Conservation (phyloP, 92 coral and sea anemone species). For the Galaxea fascicularis region DNA sequence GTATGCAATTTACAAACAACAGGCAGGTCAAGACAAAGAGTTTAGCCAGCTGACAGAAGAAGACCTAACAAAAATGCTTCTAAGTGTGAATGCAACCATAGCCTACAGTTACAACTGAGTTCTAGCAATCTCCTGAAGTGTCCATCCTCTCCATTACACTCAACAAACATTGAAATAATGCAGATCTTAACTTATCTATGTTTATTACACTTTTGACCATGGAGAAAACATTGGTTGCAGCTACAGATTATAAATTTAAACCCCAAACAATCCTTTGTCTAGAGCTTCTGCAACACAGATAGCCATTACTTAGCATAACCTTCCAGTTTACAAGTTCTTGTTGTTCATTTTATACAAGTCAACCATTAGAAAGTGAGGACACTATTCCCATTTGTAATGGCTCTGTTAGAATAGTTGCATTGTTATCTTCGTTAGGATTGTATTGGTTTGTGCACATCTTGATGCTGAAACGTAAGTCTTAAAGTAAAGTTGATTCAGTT, state of each 20-base stretch:
- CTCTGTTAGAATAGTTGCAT: no score
- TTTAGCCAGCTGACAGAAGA: constrained; percentile 63
- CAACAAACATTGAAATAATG: constrained; percentile 25
- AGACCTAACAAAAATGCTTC: constrained; percentile 63
- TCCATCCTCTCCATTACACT: constrained; percentile 34
- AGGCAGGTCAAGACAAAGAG: constrained; percentile 53
- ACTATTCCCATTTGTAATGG: no score
- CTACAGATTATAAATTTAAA: neutral
- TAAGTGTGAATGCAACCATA: constrained; percentile 57
- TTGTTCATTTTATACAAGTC: no score
- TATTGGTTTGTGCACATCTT: neutral
- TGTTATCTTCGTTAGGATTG: no score
- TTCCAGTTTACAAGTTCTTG: no score
- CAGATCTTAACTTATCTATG: constrained; percentile 32
- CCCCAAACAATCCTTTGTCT: constrained; percentile 29
- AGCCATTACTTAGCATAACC: no score
- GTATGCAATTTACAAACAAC: constrained; percentile 49
- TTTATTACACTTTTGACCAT: constrained; percentile 41
- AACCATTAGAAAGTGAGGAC: no score
- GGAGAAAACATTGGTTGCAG: constrained; percentile 26
- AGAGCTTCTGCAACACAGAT: no score
- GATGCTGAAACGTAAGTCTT: constrained; percentile 39
- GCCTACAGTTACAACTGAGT: constrained; percentile 46
- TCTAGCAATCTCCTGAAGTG: constrained; percentile 35
- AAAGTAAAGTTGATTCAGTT: constrained; percentile 57